These are phyloP conservation scores for Cydia amplana DNA, from an alignment of 1,140 invertebrate genomes.

Conservation along the genomic window DNA sequence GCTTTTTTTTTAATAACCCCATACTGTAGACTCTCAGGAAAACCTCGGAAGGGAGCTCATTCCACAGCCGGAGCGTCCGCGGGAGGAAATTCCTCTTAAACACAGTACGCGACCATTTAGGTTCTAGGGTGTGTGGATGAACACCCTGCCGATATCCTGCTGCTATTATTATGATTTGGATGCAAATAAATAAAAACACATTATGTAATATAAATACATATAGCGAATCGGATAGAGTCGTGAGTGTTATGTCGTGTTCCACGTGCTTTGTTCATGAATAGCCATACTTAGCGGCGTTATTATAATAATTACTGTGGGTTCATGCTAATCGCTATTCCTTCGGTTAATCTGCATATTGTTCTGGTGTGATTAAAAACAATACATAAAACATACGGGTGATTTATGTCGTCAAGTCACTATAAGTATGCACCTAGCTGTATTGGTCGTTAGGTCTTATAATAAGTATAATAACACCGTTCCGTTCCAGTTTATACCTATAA, in stretches of 20 bases:
- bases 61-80: too few species aligned
- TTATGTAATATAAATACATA: background rate
- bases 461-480: too few species aligned
- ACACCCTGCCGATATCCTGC: too few species aligned
- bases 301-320: slow-evolving; percentile 24
- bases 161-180: background rate
- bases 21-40: too few species aligned
- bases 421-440: too few species aligned
- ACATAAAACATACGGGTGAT: slow-evolving; percentile 14
- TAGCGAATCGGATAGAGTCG: slow-evolving; percentile 10
- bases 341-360: slow-evolving; percentile 29
- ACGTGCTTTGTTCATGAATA: slow-evolving; percentile 2
- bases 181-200: background rate
- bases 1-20: too few species aligned
- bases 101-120: too few species aligned
- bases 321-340: slow-evolving; percentile 21
- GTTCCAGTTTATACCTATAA: too few species aligned
- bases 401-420: background rate
- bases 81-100: too few species aligned
- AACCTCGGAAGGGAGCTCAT: too few species aligned
- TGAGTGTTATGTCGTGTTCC: slow-evolving; percentile 10
- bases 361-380: background rate
- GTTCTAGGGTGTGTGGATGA: too few species aligned
- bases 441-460: background rate
- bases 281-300: slow-evolving; percentile 23